Percentiles rank a stretch among this genome's conserved stretches.
Evolutionary conservation across 2,797 vertebrate genomes (phyloP).

Genomic region (Danio tinwini): DNA sequence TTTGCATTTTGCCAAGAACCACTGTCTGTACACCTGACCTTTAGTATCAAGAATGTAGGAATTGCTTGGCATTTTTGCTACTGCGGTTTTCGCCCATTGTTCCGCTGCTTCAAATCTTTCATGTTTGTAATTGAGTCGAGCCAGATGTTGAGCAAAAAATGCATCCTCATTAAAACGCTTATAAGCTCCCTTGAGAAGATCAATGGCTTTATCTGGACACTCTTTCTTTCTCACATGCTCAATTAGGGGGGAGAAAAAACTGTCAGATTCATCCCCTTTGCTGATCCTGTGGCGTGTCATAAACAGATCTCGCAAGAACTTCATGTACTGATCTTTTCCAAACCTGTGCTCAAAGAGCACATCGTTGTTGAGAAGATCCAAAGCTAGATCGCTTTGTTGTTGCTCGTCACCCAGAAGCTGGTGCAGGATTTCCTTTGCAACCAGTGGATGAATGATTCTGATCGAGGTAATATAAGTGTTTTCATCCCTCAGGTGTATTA

Average conservation of each 20-base stretch:
- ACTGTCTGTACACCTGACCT: conserved; percentile 84
- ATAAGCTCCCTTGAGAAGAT: conserved; percentile 77
- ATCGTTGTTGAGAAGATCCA: conserved; percentile 74
- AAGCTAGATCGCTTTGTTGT: conserved; percentile 79
- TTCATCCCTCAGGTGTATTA: conserved; percentile 82
- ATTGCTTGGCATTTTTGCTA: conserved; percentile 72
- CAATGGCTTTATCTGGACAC: conserved; percentile 75
- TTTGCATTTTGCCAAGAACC: conserved; percentile 75
- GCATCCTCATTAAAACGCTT: conserved; percentile 75
- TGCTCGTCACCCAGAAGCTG: conserved; percentile 74
- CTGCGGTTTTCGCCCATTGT: conserved; percentile 79
- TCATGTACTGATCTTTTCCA: conserved; percentile 77
- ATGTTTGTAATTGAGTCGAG: conserved; percentile 77
- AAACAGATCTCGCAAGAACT: conserved; percentile 80
- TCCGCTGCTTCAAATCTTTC: conserved; percentile 81
- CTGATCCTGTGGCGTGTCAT: conserved; percentile 78
- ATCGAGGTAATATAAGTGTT: conserved; percentile 78
- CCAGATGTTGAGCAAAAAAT: conserved; percentile 86
- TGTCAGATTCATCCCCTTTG: conserved; percentile 80
- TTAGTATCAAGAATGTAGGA: conserved; percentile 86
- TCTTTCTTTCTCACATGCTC: conserved; percentile 76
- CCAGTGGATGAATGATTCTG: conserved; percentile 83
- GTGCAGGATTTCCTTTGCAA: conserved; percentile 83
- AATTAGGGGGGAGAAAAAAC: conserved; percentile 82
- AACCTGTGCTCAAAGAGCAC: conserved; percentile 83